Conservation (phyloP, 1,140 invertebrate species). For the Dendrolimus punctatus region DNA sequence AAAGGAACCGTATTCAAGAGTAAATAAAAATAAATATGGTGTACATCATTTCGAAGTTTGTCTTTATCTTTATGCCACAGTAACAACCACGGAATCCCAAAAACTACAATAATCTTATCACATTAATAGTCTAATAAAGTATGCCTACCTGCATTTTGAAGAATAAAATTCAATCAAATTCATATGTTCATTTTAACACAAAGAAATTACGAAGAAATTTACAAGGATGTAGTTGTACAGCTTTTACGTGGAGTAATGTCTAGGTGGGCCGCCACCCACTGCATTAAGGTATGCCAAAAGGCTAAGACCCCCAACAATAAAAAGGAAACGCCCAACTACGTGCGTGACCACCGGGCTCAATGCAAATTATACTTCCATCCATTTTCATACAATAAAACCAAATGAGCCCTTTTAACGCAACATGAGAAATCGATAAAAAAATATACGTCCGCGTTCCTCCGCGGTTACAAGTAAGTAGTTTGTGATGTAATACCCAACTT, state of each 20-base stretch:
- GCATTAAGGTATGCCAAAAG: conserved; percentile 45
- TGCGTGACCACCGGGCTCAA: conserved; percentile 63
- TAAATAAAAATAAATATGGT: too few relatives aligned
- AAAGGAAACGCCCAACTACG: conserved; percentile 45
- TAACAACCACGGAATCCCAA: too few relatives aligned
- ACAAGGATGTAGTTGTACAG: conserved; percentile 15
- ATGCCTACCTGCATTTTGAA: too few relatives aligned
- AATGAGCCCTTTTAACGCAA: conserved; percentile 68
- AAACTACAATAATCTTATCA: too few relatives aligned
- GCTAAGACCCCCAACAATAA: conserved; percentile 56
- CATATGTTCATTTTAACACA: too few relatives aligned
- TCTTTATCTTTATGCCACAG: too few relatives aligned
- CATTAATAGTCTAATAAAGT: too few relatives aligned
- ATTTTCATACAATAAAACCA: conserved; percentile 67
- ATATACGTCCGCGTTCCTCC: conserved; percentile 28
- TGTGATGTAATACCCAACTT: not conserved
- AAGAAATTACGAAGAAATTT: conserved; percentile 8
- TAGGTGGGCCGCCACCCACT: conserved; percentile 23
- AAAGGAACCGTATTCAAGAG: too few relatives aligned
- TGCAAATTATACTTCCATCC: conserved; percentile 68
- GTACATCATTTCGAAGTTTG: too few relatives aligned
- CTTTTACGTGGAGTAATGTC: conserved; percentile 16
- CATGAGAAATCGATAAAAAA: conserved; percentile 66
- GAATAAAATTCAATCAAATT: too few relatives aligned
- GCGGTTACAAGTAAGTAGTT: not conserved